Conservation (phyloP, 2,797 vertebrate species). For the Eurystomus glaucurus region DNA sequence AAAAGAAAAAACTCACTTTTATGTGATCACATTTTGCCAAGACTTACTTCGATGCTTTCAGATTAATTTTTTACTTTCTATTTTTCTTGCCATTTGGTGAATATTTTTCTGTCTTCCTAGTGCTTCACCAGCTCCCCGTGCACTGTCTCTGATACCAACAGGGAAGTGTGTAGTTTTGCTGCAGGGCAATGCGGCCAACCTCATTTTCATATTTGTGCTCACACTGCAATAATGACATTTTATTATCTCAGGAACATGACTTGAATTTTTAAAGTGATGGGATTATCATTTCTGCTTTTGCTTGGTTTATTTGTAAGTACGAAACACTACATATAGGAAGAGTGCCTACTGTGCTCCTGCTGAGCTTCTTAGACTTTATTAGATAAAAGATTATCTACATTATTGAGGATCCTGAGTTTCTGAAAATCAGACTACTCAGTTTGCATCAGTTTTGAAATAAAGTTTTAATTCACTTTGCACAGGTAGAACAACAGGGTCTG, state of each 20-base stretch:
- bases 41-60: not conserved
- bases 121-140: not conserved
- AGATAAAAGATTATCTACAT: not conserved
- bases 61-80: not conserved
- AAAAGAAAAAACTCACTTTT: not conserved
- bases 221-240: not conserved
- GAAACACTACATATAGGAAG: not conserved
- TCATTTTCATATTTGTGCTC: not conserved
- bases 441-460: slow-evolving; percentile 29
- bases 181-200: not conserved
- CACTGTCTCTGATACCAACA: not conserved
- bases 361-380: slow-evolving; percentile 37
- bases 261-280: not conserved
- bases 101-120: not conserved
- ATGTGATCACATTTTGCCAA: not conserved
- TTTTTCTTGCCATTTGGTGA: not conserved
- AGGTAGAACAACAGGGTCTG: not conserved
- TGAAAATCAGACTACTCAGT: slow-evolving; percentile 9
- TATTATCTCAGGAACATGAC: not conserved
- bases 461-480: slow-evolving; percentile 9
- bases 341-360: not conserved
- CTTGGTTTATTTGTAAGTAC: not conserved
- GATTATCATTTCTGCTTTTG: not conserved
- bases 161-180: not conserved
- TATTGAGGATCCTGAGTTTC: not conserved